Conservation (phyloP, 2,113 vertebrate genomes). For the Xiphias gladius region DNA sequence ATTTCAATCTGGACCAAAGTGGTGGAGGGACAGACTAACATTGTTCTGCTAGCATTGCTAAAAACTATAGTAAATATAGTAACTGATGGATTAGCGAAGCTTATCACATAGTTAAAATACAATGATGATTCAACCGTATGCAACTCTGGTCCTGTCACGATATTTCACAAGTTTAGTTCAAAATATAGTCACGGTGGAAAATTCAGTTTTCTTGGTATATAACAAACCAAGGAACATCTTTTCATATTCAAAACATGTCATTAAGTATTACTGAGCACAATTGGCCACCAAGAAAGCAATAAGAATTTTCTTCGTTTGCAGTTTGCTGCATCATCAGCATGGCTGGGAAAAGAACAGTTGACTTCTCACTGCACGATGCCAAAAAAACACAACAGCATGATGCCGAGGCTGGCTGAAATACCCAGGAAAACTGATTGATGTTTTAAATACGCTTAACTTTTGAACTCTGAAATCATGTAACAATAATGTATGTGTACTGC, state of each 20-base stretch:
- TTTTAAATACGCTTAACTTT: slow-evolving; percentile 38
- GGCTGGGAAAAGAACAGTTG: slow-evolving; percentile 35
- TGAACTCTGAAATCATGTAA: slow-evolving; percentile 39
- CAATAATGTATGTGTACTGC: slow-evolving; percentile 1
- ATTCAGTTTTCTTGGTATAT: too few relatives aligned
- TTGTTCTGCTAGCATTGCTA: too few relatives aligned
- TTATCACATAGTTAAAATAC: too few relatives aligned
- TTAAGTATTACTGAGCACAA: slow-evolving; percentile 12
- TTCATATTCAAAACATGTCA: background rate
- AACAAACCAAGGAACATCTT: background rate
- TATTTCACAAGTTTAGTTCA: too few relatives aligned
- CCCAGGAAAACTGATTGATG: background rate
- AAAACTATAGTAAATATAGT: too few relatives aligned
- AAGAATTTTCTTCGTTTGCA: slow-evolving; percentile 3
- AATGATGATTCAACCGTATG: too few relatives aligned
- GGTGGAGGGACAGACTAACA: too few relatives aligned
- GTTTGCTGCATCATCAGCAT: slow-evolving; percentile 51
- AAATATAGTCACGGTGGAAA: too few relatives aligned
- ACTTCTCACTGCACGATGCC: slow-evolving; percentile 24
- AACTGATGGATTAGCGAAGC: too few relatives aligned
- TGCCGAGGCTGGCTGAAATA: background rate
- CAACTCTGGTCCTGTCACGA: too few relatives aligned
- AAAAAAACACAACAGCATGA: slow-evolving; percentile 33
- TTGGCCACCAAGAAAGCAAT: slow-evolving; percentile 1
- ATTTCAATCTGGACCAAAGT: too few relatives aligned